Evolutionary conservation across 2,888 invertebrate genomes (phyloP), one percentile per base, ranked within the genome.

Genomic region (Glyphotaelius pellucidus): DNA sequence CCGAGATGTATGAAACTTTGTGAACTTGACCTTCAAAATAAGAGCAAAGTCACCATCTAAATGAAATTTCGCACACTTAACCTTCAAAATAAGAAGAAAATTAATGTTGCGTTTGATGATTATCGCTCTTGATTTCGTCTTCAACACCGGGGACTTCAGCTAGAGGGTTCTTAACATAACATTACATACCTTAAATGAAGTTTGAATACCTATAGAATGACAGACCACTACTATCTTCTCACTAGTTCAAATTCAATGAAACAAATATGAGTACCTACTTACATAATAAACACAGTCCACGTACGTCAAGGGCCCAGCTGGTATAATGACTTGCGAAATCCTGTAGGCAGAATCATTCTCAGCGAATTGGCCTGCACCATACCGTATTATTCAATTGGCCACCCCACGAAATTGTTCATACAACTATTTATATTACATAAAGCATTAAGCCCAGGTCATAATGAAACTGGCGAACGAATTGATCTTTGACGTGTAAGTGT

Each of bases 301-400:
- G 5, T 7, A 67, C 67, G 67, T 67, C 67, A 67, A 25, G 25
- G 67, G 25, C 9, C 47, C 47, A 15, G 47, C 47, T 25, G 67
- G 67, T 7, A 9, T n/a, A n/a, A n/a, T 67, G 67, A 67, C 2
- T 19, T 25, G 67, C 67, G 9, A 11, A 25, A 67, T 67, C 67
- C 67, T 5, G 67, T 67, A 67, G 67, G 67, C 25, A 5, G 67
- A 67, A 67, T 2, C 25, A n/a, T 67, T 67, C 35, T 30, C 86
- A 86, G 42, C 86, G 86, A 42, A 86, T 86, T 42, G n/a, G 86
- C 86, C n/a, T 47, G 42, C 42, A 42, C 47, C 86, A 14, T 86
- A 47, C 30, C 30, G 15, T 15, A 86, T 86, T 86, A 86, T 86
- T 14, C 86, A 86, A 86, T 86, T 86, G 86, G 42, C 12, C 86